These are phyloP conservation scores for Tipula vernalis DNA, from an alignment of 2,888 invertebrate species.

Conservation along the genomic window DNA sequence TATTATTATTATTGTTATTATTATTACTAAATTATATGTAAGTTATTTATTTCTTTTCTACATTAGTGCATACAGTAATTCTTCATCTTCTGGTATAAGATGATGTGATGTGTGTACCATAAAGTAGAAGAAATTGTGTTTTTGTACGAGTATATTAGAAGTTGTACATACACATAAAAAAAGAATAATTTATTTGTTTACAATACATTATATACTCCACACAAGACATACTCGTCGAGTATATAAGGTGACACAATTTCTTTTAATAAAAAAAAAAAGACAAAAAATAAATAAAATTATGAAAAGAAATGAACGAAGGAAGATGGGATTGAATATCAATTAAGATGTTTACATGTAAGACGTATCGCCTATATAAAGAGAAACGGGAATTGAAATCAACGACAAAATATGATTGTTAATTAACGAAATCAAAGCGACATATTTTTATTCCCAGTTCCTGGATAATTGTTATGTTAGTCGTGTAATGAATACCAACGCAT, in stretches of 20 bases:
- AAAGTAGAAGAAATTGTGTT: background rate
- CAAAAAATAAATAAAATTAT: background rate
- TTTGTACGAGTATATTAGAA: background rate
- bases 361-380: background rate
- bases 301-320: background rate
- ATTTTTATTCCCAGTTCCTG: background rate
- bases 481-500: background rate
- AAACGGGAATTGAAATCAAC: background rate
- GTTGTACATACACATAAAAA: background rate
- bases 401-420: background rate
- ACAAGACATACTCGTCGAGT: background rate
- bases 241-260: background rate
- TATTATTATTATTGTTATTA: background rate
- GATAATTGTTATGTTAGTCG: background rate
- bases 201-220: background rate
- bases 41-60: background rate
- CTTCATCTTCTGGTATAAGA: background rate
- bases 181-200: background rate
- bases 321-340: background rate
- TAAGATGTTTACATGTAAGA: background rate
- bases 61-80: background rate
- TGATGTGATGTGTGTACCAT: background rate
- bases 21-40: background rate
- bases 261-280: background rate
- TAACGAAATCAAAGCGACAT: background rate